Base-by-base conservation (phyloP, 1,140 invertebrate genomes). In the Lethocerus indicus region DNA sequence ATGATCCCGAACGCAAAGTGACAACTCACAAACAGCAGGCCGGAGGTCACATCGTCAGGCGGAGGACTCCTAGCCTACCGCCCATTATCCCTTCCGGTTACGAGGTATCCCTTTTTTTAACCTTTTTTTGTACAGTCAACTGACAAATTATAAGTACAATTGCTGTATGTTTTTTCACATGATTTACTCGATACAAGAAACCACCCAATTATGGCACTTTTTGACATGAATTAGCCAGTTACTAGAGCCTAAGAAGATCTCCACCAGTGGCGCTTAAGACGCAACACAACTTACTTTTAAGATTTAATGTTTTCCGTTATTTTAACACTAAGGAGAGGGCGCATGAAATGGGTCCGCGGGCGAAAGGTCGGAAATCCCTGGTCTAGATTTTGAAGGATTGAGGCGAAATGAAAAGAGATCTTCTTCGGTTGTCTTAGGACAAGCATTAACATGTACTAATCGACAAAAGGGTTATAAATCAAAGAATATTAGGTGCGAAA, bases 1-100 rank as follows among this genome's bases (percentile, higher is more conserved):
- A n/a, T 41, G 9, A 41, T 21, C 16, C n/a, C 16, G 16, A n/a
- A 41, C 16, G n/a, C 39, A 41, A n/a, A 21, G 39, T 18, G 9
- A n/a, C 23, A 9, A 41, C 16, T 9, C 16, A 41, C 16, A 6
- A 18, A 9, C 16, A 18, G 16, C n/a, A 41, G 7, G 23, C 9
- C n/a, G 32, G 25, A 25, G 23, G 25, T 26, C 16, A 6, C 13
- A 1, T 20, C n/a, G 35, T 16, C 18, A 41, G 69, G 32, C 67
- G 67, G 55, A 62, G 73, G 55, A 76, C 72, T 54, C 73, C 73
- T 1, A 75, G 72, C 53, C 54, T 76, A 21, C 74, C 74, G 0
- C 75, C 75, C 0, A 75, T 76, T 50, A 67, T 68, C 42, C 67
- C 61, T 46, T 66, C 66, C 40, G 45, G 39, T 40, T 29, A 50